Evolutionary conservation across 2,888 invertebrate genomes (phyloP).

Genomic region (Parnassius mnemosyne): DNA sequence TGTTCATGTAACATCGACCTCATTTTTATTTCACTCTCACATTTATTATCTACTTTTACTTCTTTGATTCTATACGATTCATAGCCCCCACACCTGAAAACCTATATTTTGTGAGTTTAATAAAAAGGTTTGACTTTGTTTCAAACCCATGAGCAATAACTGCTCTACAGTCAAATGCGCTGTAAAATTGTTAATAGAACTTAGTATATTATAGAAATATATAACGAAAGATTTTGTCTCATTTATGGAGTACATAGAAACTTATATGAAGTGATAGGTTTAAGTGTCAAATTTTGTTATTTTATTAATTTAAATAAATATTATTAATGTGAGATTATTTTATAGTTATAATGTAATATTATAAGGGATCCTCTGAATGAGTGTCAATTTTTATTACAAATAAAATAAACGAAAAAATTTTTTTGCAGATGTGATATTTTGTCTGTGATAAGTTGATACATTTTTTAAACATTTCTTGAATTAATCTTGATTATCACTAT

Average conservation of each 20-base stretch:
- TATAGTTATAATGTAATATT: conserved; percentile 26
- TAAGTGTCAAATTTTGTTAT: not conserved
- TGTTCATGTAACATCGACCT: no score
- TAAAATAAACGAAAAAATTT: conserved; percentile 27
- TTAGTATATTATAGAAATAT: no score
- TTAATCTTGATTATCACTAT: not conserved
- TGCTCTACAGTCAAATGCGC: no score
- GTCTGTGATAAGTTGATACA: conserved; percentile 59
- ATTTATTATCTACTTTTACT: no score
- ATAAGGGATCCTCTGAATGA: conserved; percentile 41
- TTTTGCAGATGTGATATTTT: conserved; percentile 59
- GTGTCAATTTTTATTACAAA: conserved; percentile 17
- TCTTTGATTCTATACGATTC: no score
- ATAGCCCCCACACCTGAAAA: no score
- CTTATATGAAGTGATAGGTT: not conserved
- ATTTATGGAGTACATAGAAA: not conserved
- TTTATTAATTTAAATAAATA: not conserved
- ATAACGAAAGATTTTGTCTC: no score
- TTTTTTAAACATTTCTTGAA: not conserved
- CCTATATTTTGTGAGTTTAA: no score
- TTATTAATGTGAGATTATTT: conserved; percentile 4
- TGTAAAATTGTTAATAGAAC: no score
- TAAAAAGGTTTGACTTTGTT: no score
- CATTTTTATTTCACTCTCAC: no score
- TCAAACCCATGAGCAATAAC: no score